Evolutionary conservation across 2,888 invertebrate species (phyloP).

Genomic region (Monoplex corrugatus): DNA sequence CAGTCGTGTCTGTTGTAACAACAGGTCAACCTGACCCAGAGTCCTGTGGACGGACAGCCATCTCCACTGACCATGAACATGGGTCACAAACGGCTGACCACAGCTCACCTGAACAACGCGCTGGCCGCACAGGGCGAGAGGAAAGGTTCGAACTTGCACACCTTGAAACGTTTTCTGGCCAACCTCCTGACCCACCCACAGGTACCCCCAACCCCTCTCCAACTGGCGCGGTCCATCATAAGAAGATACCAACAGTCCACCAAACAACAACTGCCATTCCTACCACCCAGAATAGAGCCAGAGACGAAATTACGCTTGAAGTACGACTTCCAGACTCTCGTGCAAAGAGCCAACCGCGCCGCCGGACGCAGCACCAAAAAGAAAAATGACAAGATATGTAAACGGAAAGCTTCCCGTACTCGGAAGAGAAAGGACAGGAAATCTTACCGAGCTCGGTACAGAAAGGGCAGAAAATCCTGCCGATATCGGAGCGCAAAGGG

Average conservation of each 20-base stretch:
- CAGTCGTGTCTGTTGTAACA: too few relatives aligned
- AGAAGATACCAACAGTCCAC: not conserved
- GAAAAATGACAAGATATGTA: not conserved
- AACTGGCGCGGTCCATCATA: not conserved
- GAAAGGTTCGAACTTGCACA: not conserved
- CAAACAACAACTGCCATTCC: not conserved
- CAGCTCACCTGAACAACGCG: not conserved
- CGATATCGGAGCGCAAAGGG: not conserved
- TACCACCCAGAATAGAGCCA: not conserved
- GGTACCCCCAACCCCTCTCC: not conserved
- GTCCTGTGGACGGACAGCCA: too few relatives aligned
- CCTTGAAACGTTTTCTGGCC: not conserved
- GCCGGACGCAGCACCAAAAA: not conserved
- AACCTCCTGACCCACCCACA: not conserved
- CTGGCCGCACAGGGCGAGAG: not conserved
- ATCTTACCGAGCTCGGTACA: too few relatives aligned
- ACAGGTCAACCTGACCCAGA: too few relatives aligned
- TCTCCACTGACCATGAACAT: not conserved
- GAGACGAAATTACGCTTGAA: not conserved
- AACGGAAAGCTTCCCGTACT: too few relatives aligned
- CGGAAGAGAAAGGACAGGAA: too few relatives aligned
- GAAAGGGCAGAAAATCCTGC: too few relatives aligned
- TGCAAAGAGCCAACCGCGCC: not conserved
- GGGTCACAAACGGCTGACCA: not conserved
- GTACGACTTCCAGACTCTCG: conserved; percentile 3